Evolutionary conservation across 2,888 invertebrate genomes (phyloP).

Genomic region (Lutraria lutraria): DNA sequence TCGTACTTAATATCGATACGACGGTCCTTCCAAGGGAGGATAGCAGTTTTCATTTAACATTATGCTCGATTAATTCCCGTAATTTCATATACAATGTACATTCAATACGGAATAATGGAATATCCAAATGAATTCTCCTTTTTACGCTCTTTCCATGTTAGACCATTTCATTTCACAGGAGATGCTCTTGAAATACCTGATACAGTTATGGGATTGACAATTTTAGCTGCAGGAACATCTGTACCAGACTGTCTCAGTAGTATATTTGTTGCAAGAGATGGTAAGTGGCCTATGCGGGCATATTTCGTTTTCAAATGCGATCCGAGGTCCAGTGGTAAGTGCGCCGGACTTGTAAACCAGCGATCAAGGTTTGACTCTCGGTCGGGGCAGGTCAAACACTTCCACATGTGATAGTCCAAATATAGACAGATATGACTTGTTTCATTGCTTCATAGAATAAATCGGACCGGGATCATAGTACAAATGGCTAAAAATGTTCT

Average conservation of each 20-base stretch:
- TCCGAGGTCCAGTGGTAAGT: too few relatives aligned
- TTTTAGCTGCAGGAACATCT: constrained; percentile 86
- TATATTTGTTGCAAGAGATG: constrained; percentile 84
- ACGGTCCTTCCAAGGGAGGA: background rate
- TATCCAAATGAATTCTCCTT: background rate
- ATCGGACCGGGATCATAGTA: too few relatives aligned
- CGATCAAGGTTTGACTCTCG: too few relatives aligned
- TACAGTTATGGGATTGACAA: constrained; percentile 85
- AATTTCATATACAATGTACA: background rate
- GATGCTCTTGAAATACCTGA: constrained; percentile 84
- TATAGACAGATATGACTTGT: too few relatives aligned
- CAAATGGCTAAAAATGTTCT: too few relatives aligned
- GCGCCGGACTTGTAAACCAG: too few relatives aligned
- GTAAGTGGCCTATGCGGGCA: constrained; percentile 62
- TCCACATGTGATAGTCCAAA: too few relatives aligned
- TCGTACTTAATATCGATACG: background rate
- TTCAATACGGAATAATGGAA: too few relatives aligned
- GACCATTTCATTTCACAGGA: constrained; percentile 68
- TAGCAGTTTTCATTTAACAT: background rate
- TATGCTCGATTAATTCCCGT: background rate
- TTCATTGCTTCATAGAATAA: too few relatives aligned
- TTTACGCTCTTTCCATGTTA: too few relatives aligned
- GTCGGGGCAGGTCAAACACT: too few relatives aligned
- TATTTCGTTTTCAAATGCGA: too few relatives aligned
- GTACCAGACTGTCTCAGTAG: constrained; percentile 85